A percentile compares a stretch with the other conserved stretches of the same genome.
phyloP scores from a whole-genome alignment of 1,140 invertebrate species.

The Prorops nasuta region DNA sequence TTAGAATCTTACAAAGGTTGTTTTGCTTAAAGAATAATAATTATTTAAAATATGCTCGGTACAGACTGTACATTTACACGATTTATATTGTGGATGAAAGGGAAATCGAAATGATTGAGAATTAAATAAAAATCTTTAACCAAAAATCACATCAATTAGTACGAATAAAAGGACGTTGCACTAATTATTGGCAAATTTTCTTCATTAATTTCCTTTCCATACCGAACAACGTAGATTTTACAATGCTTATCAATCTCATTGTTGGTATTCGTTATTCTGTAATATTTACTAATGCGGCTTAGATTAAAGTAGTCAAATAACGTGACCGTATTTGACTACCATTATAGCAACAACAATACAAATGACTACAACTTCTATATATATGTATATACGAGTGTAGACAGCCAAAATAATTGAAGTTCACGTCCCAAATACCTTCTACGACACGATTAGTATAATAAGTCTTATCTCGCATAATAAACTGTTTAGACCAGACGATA shows the following conservation, averaged over 20 bases:
- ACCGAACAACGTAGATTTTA: conserved; percentile 18
- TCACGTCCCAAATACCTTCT: neutral
- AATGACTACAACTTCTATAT: conserved; percentile 12
- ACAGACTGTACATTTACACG: conserved; percentile 10
- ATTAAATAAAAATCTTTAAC: conserved; percentile 24
- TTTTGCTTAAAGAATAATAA: conserved; percentile 16
- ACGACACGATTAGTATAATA: neutral
- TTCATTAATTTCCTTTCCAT: conserved; percentile 16
- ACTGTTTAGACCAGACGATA: too few relatives aligned
- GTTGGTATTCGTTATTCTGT: conserved; percentile 12
- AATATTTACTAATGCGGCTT: conserved; percentile 16
- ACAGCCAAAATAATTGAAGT: conserved; percentile 7
- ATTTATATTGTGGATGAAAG: conserved; percentile 33
- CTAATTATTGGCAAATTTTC: neutral
- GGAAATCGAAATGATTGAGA: conserved; percentile 20
- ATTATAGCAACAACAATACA: conserved; percentile 19
- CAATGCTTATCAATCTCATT: conserved; percentile 6
- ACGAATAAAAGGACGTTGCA: conserved; percentile 20
- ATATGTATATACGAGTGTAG: conserved; percentile 4
- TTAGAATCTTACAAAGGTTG: conserved; percentile 14
- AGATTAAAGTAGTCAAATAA: conserved; percentile 21
- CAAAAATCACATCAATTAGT: conserved; percentile 27
- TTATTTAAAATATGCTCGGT: conserved; percentile 14
- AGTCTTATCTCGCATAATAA: too few relatives aligned
- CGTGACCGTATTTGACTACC: conserved; percentile 5